Evolutionary conservation across 2,797 vertebrate species (phyloP).

Genomic region (Molossus alvarezi): DNA sequence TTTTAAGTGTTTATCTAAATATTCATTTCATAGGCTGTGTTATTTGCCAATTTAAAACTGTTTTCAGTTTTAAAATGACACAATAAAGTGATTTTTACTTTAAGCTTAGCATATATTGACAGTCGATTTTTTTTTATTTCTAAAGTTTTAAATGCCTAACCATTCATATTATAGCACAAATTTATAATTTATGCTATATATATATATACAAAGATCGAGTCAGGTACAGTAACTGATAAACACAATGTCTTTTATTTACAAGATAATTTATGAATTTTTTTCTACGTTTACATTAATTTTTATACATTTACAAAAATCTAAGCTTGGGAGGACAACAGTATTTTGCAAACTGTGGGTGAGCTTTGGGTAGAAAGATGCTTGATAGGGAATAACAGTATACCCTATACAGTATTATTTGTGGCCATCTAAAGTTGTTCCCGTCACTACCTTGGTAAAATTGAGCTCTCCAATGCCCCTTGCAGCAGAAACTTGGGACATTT

Average conservation of each 20-base stretch:
- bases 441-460: neutral
- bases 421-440: neutral
- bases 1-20: slow-evolving; percentile 14
- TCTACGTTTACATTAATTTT: slow-evolving; percentile 10
- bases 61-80: slow-evolving; percentile 64
- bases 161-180: neutral
- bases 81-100: slow-evolving; percentile 48
- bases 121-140: slow-evolving; percentile 33
- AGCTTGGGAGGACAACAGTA: neutral
- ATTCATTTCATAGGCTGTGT: slow-evolving; percentile 55
- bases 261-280: slow-evolving; percentile 2
- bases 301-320: slow-evolving; percentile 24
- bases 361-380: neutral
- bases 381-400: neutral
- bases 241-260: slow-evolving; percentile 36
- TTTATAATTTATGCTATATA: neutral
- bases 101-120: slow-evolving; percentile 36
- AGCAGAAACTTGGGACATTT: neutral
- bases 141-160: slow-evolving; percentile 46
- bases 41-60: slow-evolving; percentile 63
- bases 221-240: neutral
- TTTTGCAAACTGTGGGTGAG: slow-evolving; percentile 66
- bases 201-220: neutral
- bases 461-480: neutral
- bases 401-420: neutral